Evolutionary conservation across 2,113 vertebrate genomes (phyloP), one percentile per base, ranked within the genome.

Genomic region (Eurystomus gularis): DNA sequence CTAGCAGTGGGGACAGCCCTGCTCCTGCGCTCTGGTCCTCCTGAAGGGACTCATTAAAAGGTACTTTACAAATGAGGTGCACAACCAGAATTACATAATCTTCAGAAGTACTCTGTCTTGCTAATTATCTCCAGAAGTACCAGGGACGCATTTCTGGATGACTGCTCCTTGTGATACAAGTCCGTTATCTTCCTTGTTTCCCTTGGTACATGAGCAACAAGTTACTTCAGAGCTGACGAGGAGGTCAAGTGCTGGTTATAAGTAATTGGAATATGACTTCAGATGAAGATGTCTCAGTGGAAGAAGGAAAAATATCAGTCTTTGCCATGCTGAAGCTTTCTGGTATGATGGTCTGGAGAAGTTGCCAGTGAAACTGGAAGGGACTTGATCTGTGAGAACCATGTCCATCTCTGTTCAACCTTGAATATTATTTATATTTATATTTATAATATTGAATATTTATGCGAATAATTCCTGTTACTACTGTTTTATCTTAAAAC

Each of bases 121-220:
- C 14, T 46, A 13, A 19, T 57, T 20, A 28, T 5, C 9, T 73
- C 29, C 58, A 35, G 12, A 65, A 68, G 62, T 25, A 17, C 11
- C 66, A 42, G 35, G n/a, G 65, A 21, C 9, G 4, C 0, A 0
- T 75, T 92, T 64, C 20, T 83, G 60, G 42, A 58, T 2, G 2
- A 39, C 17, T n/a, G 3, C n/a, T 48, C 7, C 26, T 60, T 17
- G 1, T 37, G 48, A 51, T 20, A 15, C 8, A 3, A 42, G 24
- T 19, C 44, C 0, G 1, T 80, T 76, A 21, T 49, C 66, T 82
- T 62, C 85, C 62, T 82, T 13, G 2, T 61, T 90, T 61, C 71
- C 46, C 24, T 44, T 52, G 48, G 24, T 48, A 70, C 4, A 1
- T 23, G 42, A 82, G 88, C 79, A 77, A 25, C 57, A 55, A 51